phyloP scores from a whole-genome alignment of 2,888 invertebrate species.

The Tipula confusa region DNA sequence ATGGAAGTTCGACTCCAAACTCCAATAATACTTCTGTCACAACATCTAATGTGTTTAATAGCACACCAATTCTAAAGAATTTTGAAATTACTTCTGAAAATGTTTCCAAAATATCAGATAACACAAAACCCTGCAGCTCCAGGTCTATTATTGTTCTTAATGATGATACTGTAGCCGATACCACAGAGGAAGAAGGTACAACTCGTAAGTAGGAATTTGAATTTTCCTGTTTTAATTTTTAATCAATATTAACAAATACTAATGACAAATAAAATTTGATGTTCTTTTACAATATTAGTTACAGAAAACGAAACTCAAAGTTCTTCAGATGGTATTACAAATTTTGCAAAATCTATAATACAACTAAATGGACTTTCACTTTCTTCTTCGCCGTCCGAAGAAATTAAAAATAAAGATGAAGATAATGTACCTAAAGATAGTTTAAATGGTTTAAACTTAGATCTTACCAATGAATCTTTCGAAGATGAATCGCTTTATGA shows the following conservation, averaged over 20 bases:
- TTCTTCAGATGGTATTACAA: constrained; percentile 37
- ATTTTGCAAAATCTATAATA: constrained; percentile 32
- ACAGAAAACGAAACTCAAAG: background rate
- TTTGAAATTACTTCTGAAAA: constrained; percentile 38
- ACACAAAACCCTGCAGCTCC: constrained; percentile 28
- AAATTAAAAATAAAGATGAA: background rate
- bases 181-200: background rate
- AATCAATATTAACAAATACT: background rate
- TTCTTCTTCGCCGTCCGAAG: background rate
- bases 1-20: constrained; percentile 36
- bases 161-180: background rate
- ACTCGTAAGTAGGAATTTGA: background rate
- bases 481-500: constrained; percentile 37
- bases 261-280: background rate
- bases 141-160: background rate
- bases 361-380: constrained; percentile 36
- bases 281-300: background rate
- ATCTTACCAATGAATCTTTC: constrained; percentile 6
- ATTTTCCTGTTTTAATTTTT: background rate
- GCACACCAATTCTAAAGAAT: constrained; percentile 37
- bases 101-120: constrained; percentile 38
- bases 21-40: constrained; percentile 36
- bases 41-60: constrained; percentile 37
- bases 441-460: background rate
- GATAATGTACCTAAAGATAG: background rate